Evolutionary conservation across 2,797 vertebrate species (phyloP).

Genomic region (Coregonus ussuriensis): DNA sequence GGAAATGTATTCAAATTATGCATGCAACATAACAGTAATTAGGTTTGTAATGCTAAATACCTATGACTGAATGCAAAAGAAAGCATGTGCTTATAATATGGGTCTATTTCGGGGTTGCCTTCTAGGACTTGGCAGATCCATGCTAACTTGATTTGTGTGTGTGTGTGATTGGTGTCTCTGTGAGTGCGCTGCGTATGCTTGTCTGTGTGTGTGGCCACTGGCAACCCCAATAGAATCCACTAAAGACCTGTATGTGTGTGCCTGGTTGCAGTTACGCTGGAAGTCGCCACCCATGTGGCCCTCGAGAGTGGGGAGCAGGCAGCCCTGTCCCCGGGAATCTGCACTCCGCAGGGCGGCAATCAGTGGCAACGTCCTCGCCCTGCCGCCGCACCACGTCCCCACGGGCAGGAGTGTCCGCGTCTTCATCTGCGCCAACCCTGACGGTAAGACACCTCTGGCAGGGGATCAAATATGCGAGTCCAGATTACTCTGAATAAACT

Average conservation of each 20-base stretch:
- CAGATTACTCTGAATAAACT: neutral
- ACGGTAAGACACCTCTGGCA: constrained; percentile 78
- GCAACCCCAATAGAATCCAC: neutral
- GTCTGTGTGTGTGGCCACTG: constrained; percentile 2
- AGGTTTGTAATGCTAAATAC: constrained; percentile 49
- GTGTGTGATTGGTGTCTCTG: neutral
- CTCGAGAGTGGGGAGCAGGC: constrained; percentile 81
- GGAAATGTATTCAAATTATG: constrained; percentile 68
- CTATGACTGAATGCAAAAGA: constrained; percentile 47
- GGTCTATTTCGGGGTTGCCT: constrained; percentile 38
- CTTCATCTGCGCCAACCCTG: constrained; percentile 94
- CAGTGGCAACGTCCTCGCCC: constrained; percentile 85
- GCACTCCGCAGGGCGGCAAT: constrained; percentile 89
- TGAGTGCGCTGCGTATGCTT: neutral
- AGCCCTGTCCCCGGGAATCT: constrained; percentile 89
- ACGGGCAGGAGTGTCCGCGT: constrained; percentile 90
- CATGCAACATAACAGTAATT: constrained; percentile 67
- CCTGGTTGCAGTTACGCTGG: constrained; percentile 72
- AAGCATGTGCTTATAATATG: constrained; percentile 28
- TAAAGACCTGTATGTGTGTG: constrained; percentile 13
- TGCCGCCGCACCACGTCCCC: constrained; percentile 88
- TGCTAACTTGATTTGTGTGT: constrained; percentile 53
- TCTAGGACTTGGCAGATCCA: constrained; percentile 43
- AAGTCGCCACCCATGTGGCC: constrained; percentile 90
- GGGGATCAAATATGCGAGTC: neutral